Evolutionary conservation across 2,888 invertebrate species (phyloP), one percentile per base, ranked within the genome.

Genomic region (Meiosimyza decipiens): DNA sequence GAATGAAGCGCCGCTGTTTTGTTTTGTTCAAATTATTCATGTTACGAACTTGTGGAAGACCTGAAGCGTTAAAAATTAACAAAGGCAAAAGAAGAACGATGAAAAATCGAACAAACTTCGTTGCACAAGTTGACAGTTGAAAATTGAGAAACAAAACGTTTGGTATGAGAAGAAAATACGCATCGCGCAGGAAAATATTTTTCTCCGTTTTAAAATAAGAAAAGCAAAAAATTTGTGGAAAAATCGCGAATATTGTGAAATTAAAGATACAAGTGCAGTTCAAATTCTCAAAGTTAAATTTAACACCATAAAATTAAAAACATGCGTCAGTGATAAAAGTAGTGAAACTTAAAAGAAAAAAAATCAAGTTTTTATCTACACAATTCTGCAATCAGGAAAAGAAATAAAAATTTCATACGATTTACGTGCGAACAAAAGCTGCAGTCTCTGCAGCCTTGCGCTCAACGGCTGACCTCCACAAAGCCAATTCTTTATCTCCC

Each of bases 51-150:
- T 33, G n/a, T 33, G 13, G 28, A 28, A 51, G 9, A 40, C 9
- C 1, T 51, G 22, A n/a, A 50, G 13, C 6, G 5, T 16, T n/a
- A 63, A 63, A 63, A 40, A 63, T 6, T 12, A 6, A n/a, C 28
- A 18, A 28, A 57, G 3, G 16, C 22, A 28, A 40, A 62, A 62
- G n/a, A 11, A 33, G 33, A 47, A n/a, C 22, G 51, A 54, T 11
- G 66, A n/a, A 54, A 54, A 66, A 63, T 16, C 7, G 11, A 28
- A 66, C 33, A 40, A 51, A 66, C 66, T n/a, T 40, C 33, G 66
- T 57, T 5, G 55, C 55, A 55, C 18, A 47, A 67, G 57, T 47
- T 22, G 57, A 57, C 55, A 11, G 15, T 55, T 54, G n/a, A n/a
- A 54, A 54, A 54, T 54, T n/a, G n/a, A 12, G 40, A 40, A 40